Percentiles rank a stretch among this genome's conserved stretches.
Conservation (phyloP, 2,113 vertebrate genomes). For the Cynocephalus volans region DNA sequence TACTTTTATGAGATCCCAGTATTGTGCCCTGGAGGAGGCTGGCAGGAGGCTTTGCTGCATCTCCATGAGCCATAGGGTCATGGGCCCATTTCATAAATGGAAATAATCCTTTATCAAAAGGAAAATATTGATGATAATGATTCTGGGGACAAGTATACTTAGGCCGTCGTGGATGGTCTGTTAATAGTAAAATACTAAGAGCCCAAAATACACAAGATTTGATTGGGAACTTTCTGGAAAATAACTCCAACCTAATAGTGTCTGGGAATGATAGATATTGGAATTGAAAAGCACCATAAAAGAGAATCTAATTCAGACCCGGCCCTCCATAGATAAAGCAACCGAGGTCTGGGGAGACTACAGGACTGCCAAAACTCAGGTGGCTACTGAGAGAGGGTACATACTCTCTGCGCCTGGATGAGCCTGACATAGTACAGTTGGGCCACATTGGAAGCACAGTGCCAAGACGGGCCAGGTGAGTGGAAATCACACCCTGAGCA, state of each 20-base stretch:
- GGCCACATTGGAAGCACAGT: no score
- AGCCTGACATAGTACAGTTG: accelerated
- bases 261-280: not conserved
- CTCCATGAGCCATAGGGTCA: no score
- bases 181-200: not conserved
- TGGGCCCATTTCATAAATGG: accelerated
- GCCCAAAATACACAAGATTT: not conserved
- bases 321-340: no score
- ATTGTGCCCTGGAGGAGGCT: accelerated
- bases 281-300: not conserved
- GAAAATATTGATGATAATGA: not conserved
- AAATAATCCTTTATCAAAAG: not conserved
- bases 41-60: not conserved
- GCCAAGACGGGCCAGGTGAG: not conserved
- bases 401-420: accelerated
- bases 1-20: not conserved
- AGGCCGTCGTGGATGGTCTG: no score
- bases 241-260: accelerated
- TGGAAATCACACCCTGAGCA: not conserved
- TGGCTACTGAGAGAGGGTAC: accelerated
- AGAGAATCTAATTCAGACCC: not conserved
- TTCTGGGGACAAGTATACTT: not conserved
- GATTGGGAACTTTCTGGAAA: not conserved
- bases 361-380: not conserved
- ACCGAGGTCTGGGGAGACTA: not conserved